A percentile compares a stretch with the other conserved stretches of the same genome.
Evolutionary conservation across 1,140 invertebrate species (phyloP).

Genomic region (Schlechtendalia chinensis): DNA sequence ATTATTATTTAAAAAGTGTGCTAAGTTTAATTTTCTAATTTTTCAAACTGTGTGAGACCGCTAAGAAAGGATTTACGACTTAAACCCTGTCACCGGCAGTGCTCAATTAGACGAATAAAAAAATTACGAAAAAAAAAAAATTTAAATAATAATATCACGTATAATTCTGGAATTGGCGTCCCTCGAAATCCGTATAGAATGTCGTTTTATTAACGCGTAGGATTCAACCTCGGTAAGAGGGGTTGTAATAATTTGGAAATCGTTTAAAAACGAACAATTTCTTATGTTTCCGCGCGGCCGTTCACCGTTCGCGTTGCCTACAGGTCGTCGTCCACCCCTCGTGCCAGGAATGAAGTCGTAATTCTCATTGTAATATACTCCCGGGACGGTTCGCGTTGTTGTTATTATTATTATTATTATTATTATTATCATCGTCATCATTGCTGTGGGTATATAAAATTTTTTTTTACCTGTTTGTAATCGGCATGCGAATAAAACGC

Average conservation of each 20-base stretch:
- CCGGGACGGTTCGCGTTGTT: conserved; percentile 6
- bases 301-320: neutral
- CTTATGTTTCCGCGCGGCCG: neutral
- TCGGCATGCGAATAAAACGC: neutral
- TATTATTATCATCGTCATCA: too few relatives aligned
- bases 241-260: neutral
- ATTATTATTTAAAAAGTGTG: neutral
- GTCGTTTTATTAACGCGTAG: too few relatives aligned
- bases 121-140: conserved; percentile 16
- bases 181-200: neutral
- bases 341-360: conserved; percentile 15
- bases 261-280: neutral
- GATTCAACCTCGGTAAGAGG: neutral
- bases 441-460: neutral
- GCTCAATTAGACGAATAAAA: neutral
- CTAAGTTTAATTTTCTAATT: conserved; percentile 41
- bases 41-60: conserved; percentile 33
- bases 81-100: conserved; percentile 34
- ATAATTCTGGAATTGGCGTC: conserved; percentile 21
- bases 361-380: conserved; percentile 28
- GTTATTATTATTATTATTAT: neutral
- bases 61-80: conserved; percentile 48
- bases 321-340: neutral
- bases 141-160: neutral
- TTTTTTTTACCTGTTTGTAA: conserved; percentile 34